Evolutionary conservation across 2,888 invertebrate genomes (phyloP), one percentile per base, ranked within the genome.

Genomic region (Yponomeuta evonymella): DNA sequence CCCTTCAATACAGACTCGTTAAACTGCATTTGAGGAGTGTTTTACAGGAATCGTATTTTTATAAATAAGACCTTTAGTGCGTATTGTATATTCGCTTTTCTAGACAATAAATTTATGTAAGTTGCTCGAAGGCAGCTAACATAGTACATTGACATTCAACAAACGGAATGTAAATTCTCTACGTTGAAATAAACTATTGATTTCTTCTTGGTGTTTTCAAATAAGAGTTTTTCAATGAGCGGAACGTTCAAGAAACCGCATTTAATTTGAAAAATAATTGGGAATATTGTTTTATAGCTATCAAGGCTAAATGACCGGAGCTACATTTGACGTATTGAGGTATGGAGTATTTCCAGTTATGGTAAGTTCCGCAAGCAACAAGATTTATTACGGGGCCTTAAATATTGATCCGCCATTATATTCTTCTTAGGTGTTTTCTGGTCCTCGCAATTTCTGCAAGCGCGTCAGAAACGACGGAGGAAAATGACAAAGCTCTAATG

Each of bases 401-500:
- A 36, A 36, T 4, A 36, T 36, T 2, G 5, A 36, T 36, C 36
- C 36, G 36, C 36, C 36, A 43, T 43, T 43, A 43, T 43, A 8
- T 43, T 43, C 9, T 5, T 69, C 11, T 11, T 29, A 69, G 69
- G 69, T 69, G 58, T 51, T 23, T 67, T 43, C 43, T 69, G 10
- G 12, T 48, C 9, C 6, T 67, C 2, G n/a, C 67, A 43, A n/a
- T 48, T 67, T 67, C 67, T 5, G 29, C 67, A 23, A 43, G 36
- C 48, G 67, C 67, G 0, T 74, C 86, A 70, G 74, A 81, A 73
- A 74, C 76, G 4, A 48, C 74, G 74, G 73, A 74, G 51, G 67
- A 74, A 48, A 75, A 76, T 30, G 81, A 83, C 65, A 77, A 76
- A 48, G 58, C 12, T 15, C 80, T 82, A 73, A 75, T 81, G 69